Conservation (phyloP, 1,140 invertebrate species). For the Zaprionus inermis region DNA sequence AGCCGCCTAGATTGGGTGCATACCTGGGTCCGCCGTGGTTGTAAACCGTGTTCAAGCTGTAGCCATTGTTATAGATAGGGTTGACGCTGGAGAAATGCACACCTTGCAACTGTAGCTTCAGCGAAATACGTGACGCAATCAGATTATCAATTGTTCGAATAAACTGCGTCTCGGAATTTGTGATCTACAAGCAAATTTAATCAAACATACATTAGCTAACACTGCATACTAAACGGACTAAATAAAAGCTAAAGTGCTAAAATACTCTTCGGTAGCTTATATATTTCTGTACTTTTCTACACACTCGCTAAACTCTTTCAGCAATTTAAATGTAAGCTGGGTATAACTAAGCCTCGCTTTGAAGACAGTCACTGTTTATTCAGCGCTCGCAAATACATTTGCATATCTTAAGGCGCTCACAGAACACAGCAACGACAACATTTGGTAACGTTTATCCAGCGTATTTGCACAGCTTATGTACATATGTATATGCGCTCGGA, state of each 20-base stretch:
- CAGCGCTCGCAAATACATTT: conserved; percentile 73
- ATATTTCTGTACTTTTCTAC: not conserved
- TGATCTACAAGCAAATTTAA: conserved; percentile 50
- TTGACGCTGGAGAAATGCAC: conserved; percentile 76
- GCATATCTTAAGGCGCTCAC: conserved; percentile 67
- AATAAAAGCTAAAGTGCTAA: too few relatives aligned
- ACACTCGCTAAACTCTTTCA: not conserved
- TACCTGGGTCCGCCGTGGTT: conserved; percentile 51
- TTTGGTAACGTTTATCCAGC: conserved; percentile 75
- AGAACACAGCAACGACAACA: conserved; percentile 38
- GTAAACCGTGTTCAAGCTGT: conserved; percentile 63
- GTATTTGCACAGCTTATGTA: conserved; percentile 57
- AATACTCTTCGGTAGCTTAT: not conserved
- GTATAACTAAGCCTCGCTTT: conserved; percentile 45
- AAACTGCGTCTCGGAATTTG: conserved; percentile 70
- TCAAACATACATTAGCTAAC: not conserved
- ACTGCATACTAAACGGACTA: conserved; percentile 10
- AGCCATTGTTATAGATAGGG: conserved; percentile 46
- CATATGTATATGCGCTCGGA: conserved; percentile 48
- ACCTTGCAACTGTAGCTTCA: conserved; percentile 82
- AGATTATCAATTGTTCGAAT: conserved; percentile 80
- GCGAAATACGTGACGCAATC: conserved; percentile 75
- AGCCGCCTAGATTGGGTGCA: conserved; percentile 64
- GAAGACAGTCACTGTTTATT: conserved; percentile 60
- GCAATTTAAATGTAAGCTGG: conserved; percentile 7